Base-by-base conservation (phyloP, 2,113 vertebrate genomes). In the Canis aureus region DNA sequence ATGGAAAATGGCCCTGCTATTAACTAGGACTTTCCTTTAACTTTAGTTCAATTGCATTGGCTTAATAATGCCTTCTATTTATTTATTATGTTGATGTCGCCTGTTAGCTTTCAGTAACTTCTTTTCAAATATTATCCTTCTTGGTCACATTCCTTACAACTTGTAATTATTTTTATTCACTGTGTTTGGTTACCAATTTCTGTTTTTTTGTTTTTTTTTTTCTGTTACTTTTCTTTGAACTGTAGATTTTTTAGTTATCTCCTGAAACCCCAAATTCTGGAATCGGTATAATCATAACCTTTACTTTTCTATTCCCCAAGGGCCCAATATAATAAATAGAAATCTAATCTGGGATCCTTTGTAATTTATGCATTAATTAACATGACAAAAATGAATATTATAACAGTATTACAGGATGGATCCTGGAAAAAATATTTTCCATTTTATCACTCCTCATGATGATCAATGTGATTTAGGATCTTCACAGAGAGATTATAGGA, bases 181-280 rank as follows among this genome's bases (percentile, higher is more conserved):
- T 15, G 0, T 49, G 62, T 71, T 74, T 59, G 13, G 66, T 93
- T 66, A 20, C 8, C 82, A 8, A 27, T 59, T 11, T 66, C 19
- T 29, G 0, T 3, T 43, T 43, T 3, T 4, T 53, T 20, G 0
- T 1, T 43, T 43, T 3, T 4, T 53, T 67, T 76, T 57, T 23
- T 22, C 1, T 35, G 20, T 69, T 62, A 89, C 3, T 55, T 11
- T 19, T 49, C 49, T 79, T 23, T 87, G 38, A 91, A 79, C 35
- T 93, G 10, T 43, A 35, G 9, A 81, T 55, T 81, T 82, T 92
- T 67, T 11, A 92, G 16, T 43, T 88, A 5, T 19, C 3, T 71
- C 10, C 15, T 71, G 27, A 19, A 71, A 13, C 43, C 6, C 38
- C 25, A 78, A 64, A 89, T 66, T 82, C 29, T 83, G 53, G 19